These are phyloP conservation scores for Sebastes itinus DNA, from an alignment of 2,797 vertebrate species.

Conservation along the genomic window DNA sequence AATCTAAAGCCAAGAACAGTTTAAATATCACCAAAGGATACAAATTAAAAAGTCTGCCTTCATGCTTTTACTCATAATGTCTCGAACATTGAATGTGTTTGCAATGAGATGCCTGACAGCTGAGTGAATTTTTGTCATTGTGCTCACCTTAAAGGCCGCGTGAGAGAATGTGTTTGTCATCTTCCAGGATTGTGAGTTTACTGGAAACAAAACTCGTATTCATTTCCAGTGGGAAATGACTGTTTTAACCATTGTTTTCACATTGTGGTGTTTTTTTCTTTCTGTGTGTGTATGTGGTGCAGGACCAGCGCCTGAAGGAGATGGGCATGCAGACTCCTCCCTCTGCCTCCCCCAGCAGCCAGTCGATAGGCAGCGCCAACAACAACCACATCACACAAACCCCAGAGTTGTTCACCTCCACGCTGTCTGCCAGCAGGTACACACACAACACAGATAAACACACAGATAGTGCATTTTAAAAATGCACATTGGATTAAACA, in stretches of 20 bases:
- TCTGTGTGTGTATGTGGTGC: not conserved
- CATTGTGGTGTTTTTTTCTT: not conserved
- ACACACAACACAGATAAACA: not conserved
- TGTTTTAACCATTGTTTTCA: constrained; percentile 21
- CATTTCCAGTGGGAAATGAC: constrained; percentile 10
- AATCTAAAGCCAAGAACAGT: constrained; percentile 1
- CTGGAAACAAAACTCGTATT: constrained; percentile 17
- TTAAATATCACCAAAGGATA: not conserved
- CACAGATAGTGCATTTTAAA: too few relatives aligned
- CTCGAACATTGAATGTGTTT: not conserved
- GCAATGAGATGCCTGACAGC: not conserved
- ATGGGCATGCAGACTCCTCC: constrained; percentile 83
- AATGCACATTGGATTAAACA: too few relatives aligned
- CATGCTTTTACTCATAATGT: not conserved
- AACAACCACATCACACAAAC: constrained; percentile 85
- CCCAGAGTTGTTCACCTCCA: constrained; percentile 81
- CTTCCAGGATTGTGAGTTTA: not conserved
- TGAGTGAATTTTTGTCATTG: not conserved
- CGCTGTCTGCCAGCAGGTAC: constrained; percentile 88
- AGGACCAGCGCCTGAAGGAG: constrained; percentile 93
- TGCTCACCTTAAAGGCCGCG: not conserved
- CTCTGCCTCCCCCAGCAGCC: constrained; percentile 89
- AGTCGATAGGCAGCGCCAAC: constrained; percentile 86
- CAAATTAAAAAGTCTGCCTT: not conserved
- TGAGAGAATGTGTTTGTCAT: not conserved